Conservation (phyloP, 2,113 vertebrate species). For the Myocastor coypus region DNA sequence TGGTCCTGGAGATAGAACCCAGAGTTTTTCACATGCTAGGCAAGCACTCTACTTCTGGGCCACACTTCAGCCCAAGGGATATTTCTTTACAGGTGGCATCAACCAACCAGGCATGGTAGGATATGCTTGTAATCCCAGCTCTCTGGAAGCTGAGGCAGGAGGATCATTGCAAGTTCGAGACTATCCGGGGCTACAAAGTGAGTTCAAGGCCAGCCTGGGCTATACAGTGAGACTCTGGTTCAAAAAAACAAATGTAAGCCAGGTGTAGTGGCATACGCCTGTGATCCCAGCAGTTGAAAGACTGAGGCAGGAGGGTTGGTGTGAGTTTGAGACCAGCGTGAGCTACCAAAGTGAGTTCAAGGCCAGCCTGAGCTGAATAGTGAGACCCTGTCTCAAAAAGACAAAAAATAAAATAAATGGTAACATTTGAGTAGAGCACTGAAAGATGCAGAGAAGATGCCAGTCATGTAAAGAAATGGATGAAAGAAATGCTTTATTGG, state of each 20-base stretch:
- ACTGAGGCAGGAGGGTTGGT: too few species aligned
- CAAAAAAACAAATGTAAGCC: neutral
- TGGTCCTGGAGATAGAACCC: neutral
- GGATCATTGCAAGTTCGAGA: neutral
- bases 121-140: neutral
- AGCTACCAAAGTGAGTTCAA: too few species aligned
- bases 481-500: slow-evolving; percentile 35
- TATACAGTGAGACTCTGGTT: neutral
- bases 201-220: neutral
- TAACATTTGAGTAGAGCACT: slow-evolving; percentile 6
- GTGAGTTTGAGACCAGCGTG: too few species aligned
- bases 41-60: neutral
- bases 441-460: neutral
- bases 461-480: slow-evolving; percentile 41
- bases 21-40: neutral
- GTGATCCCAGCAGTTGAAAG: too few species aligned
- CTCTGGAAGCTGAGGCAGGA: neutral
- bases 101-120: fast-evolving
- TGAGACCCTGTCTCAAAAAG: too few species aligned
- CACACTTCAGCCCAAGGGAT: neutral
- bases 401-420: too few species aligned
- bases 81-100: neutral
- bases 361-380: too few species aligned
- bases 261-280: too few species aligned
- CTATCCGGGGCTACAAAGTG: neutral